phyloP scores from a whole-genome alignment of 2,113 vertebrate species.

The Corynorhinus townsendii region DNA sequence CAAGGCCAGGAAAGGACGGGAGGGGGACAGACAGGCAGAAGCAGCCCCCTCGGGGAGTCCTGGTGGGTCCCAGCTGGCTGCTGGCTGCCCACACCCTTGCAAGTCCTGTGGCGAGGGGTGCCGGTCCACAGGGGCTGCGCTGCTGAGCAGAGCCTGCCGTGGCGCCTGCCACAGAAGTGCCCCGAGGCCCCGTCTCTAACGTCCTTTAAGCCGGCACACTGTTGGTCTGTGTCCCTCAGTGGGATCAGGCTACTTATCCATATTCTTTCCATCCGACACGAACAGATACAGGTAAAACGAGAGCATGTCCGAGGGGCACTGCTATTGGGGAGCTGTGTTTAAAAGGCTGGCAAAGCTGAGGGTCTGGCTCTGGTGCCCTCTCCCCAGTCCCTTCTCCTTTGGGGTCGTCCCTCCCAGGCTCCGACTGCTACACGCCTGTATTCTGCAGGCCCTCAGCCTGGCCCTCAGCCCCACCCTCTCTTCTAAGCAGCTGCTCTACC shows the following conservation, averaged over 20 bases:
- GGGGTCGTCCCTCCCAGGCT: not conserved
- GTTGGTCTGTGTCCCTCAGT: not conserved
- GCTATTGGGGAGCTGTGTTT: not conserved
- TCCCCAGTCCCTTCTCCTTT: not conserved
- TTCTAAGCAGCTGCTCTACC: not conserved
- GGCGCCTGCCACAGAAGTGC: not conserved
- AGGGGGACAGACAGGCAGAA: constrained; percentile 13
- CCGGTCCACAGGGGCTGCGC: not conserved
- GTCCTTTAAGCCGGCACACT: not conserved
- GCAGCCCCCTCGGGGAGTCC: not conserved
- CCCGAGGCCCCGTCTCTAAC: not conserved
- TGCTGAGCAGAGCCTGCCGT: not conserved
- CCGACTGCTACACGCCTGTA: too few species aligned
- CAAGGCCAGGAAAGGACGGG: not conserved
- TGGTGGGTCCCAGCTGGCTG: not conserved
- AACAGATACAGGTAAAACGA: not conserved
- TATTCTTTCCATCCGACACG: not conserved
- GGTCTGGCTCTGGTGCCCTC: not conserved
- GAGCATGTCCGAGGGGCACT: not conserved
- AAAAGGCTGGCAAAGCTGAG: not conserved
- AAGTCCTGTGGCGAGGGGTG: not conserved
- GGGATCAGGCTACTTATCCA: not conserved
- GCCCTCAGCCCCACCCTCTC: not conserved
- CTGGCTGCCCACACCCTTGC: not conserved
- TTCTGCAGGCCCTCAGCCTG: not conserved